Percentiles rank a stretch among this genome's conserved stretches.
phyloP scores from a whole-genome alignment of 2,113 vertebrate genomes.

The Cricetomys ansorgei region DNA sequence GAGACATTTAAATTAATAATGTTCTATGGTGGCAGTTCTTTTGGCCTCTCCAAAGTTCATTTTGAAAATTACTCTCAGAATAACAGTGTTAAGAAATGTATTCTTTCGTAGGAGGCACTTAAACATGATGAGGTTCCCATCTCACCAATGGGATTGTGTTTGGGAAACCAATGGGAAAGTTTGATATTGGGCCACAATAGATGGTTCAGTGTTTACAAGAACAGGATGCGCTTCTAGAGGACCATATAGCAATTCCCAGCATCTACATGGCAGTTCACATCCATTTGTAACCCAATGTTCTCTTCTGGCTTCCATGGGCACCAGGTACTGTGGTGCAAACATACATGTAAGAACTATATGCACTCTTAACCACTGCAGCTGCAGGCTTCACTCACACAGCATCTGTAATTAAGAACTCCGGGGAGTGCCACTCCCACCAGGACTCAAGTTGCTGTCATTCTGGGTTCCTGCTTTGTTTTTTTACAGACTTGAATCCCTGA shows the following conservation, averaged over 20 bases:
- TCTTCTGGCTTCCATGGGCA: background rate
- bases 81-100: background rate
- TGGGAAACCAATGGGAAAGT: no score
- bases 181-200: background rate
- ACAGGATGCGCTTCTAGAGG: background rate
- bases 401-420: background rate
- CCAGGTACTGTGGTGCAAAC: background rate
- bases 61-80: background rate
- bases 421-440: rapidly evolving
- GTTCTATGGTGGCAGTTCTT: background rate
- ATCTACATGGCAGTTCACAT: background rate
- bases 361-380: background rate
- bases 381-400: background rate
- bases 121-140: background rate
- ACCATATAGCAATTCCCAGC: background rate
- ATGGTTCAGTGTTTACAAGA: background rate
- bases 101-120: background rate
- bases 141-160: background rate
- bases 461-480: background rate
- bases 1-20: background rate
- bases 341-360: background rate
- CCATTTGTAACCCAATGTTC: background rate
- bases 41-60: background rate
- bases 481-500: background rate
- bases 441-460: background rate